Evolutionary conservation across 2,797 vertebrate genomes (phyloP).

Genomic region (Sebastes taczanowskii): DNA sequence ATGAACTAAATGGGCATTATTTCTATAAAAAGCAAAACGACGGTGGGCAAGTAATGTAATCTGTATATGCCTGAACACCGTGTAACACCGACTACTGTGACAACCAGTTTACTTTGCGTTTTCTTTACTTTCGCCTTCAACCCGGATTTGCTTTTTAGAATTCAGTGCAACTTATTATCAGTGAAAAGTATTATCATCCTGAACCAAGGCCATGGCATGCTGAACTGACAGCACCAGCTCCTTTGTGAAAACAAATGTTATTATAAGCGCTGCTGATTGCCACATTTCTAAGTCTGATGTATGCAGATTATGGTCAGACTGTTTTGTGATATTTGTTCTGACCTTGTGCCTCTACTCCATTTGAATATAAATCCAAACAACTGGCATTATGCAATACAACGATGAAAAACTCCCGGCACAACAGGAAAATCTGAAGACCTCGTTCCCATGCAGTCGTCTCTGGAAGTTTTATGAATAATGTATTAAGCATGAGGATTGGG

Average conservation of each 20-base stretch:
- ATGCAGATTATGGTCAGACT: slow-evolving; percentile 24
- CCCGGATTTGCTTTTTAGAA: neutral
- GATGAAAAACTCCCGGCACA: slow-evolving; percentile 31
- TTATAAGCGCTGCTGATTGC: slow-evolving; percentile 1
- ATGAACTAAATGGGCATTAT: too few relatives aligned
- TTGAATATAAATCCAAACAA: slow-evolving; percentile 43
- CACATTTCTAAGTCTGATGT: slow-evolving; percentile 13
- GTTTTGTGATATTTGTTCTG: slow-evolving; percentile 22
- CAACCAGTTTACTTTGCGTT: too few relatives aligned
- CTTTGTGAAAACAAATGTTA: slow-evolving; percentile 20
- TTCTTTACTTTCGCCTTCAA: neutral
- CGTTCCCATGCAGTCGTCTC: slow-evolving; percentile 26
- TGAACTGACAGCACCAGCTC: slow-evolving; percentile 2
- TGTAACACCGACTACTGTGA: too few relatives aligned
- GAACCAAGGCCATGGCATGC: neutral
- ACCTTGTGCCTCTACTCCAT: slow-evolving; percentile 19
- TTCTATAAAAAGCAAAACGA: too few relatives aligned
- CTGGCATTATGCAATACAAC: slow-evolving; percentile 15
- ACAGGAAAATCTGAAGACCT: slow-evolving; percentile 29
- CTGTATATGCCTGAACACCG: too few relatives aligned
- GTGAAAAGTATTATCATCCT: neutral
- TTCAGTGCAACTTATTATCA: neutral
- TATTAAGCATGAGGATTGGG: slow-evolving; percentile 18
- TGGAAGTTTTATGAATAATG: slow-evolving; percentile 60
- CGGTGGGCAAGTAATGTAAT: too few relatives aligned